phyloP scores from a whole-genome alignment of 2,888 invertebrate genomes.

The Abrostola tripartita region DNA sequence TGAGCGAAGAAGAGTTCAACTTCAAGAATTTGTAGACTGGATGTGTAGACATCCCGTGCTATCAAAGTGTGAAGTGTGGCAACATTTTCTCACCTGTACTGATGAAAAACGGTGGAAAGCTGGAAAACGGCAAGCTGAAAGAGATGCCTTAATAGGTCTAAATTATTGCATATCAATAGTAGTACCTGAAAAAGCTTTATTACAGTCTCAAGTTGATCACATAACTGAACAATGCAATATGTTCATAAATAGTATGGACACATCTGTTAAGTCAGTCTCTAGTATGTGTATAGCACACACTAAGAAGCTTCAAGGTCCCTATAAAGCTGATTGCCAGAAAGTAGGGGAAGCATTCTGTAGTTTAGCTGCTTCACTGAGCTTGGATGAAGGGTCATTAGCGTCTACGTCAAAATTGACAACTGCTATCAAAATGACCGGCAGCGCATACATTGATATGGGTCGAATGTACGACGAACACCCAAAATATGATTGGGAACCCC shows the following conservation, averaged over 20 bases:
- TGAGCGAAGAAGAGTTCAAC: slow-evolving; percentile 96
- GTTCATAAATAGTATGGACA: slow-evolving; percentile 95
- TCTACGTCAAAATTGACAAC: slow-evolving; percentile 91
- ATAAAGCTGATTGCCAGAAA: slow-evolving; percentile 96
- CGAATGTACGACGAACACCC: slow-evolving; percentile 97
- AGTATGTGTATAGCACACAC: slow-evolving; percentile 94
- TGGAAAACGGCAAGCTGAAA: slow-evolving; percentile 98
- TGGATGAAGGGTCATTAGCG: slow-evolving; percentile 91
- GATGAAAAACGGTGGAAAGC: slow-evolving; percentile 99
- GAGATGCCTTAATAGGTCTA: slow-evolving; percentile 96
- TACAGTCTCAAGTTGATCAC: slow-evolving; percentile 92
- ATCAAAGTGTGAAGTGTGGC: slow-evolving; percentile 97
- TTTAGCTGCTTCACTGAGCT: slow-evolving; percentile 94
- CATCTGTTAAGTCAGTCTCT: slow-evolving; percentile 94
- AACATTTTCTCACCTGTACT: slow-evolving; percentile 98
- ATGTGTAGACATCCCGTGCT: slow-evolving; percentile 99
- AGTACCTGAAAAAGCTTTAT: slow-evolving; percentile 93
- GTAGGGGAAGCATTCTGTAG: slow-evolving; percentile 95
- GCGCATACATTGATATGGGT: slow-evolving; percentile 96
- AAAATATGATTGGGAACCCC: slow-evolving; percentile 96
- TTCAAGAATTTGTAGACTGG: slow-evolving; percentile 99
- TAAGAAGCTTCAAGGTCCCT: slow-evolving; percentile 95
- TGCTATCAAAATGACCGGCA: slow-evolving; percentile 95
- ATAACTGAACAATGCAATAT: slow-evolving; percentile 94
- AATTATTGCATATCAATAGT: slow-evolving; percentile 97